A percentile compares a stretch with the other conserved stretches of the same genome.
phyloP scores from a whole-genome alignment of 2,888 invertebrate genomes.

The Chydorus sphaericus region DNA sequence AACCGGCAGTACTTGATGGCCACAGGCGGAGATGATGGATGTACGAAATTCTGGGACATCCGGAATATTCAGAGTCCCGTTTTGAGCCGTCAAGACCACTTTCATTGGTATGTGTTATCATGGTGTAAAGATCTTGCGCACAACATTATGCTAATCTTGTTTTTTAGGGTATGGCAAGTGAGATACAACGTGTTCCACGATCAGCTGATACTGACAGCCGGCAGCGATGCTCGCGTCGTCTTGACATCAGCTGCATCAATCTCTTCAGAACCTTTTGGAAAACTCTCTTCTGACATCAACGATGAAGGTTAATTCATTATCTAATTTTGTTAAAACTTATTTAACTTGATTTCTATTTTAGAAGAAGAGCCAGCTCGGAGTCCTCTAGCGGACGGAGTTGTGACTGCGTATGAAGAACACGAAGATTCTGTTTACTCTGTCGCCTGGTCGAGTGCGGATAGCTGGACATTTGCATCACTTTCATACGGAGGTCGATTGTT shows the following conservation, averaged over 20 bases:
- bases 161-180: slow-evolving; percentile 69
- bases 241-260: slow-evolving; percentile 75
- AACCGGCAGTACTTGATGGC: slow-evolving; percentile 89
- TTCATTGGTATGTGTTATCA: slow-evolving; percentile 49
- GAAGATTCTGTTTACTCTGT: slow-evolving; percentile 96
- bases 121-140: no score
- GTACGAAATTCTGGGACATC: slow-evolving; percentile 90
- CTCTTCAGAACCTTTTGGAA: slow-evolving; percentile 60
- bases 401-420: slow-evolving; percentile 88
- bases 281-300: slow-evolving; percentile 32
- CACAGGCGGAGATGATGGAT: slow-evolving; percentile 91
- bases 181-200: slow-evolving; percentile 94
- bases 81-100: slow-evolving; percentile 64
- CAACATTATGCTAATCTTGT: slow-evolving; percentile 6
- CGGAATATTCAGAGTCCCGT: slow-evolving; percentile 64
- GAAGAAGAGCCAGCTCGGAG: slow-evolving; percentile 16
- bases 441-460: slow-evolving; percentile 94
- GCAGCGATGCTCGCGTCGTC: slow-evolving; percentile 84
- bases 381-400: slow-evolving; percentile 60
- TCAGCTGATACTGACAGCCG: slow-evolving; percentile 81
- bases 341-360: not conserved
- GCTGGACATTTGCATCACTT: slow-evolving; percentile 97
- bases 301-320: slow-evolving; percentile 29
- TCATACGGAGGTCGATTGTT: slow-evolving; percentile 93
- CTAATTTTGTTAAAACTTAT: not conserved